Evolutionary conservation across 2,113 vertebrate species (phyloP).

Genomic region (Sceloporus tristichus): DNA sequence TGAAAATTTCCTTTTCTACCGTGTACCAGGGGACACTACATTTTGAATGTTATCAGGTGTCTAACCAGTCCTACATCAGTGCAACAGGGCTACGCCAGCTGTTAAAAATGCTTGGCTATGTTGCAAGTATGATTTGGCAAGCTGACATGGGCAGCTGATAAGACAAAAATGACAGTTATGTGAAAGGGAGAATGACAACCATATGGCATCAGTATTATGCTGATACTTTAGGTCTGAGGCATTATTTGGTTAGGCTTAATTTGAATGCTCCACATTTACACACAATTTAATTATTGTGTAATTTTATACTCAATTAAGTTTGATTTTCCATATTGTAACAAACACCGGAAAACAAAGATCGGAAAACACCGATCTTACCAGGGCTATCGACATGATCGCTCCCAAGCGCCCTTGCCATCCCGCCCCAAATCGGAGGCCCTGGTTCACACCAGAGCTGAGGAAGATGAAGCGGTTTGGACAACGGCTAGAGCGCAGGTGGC

Average conservation of each 20-base stretch:
- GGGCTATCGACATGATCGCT: too few species aligned
- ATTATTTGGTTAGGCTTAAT: slow-evolving; percentile 59
- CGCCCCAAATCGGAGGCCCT: too few species aligned
- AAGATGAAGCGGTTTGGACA: too few species aligned
- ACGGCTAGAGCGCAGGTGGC: too few species aligned
- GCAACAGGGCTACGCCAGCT: slow-evolving; percentile 60
- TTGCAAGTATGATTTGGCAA: slow-evolving; percentile 67
- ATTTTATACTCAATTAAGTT: slow-evolving; percentile 67
- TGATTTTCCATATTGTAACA: slow-evolving; percentile 60
- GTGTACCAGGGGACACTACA: slow-evolving; percentile 52
- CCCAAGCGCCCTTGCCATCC: too few species aligned
- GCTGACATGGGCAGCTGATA: slow-evolving; percentile 63
- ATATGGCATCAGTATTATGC: slow-evolving; percentile 70
- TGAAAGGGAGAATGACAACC: slow-evolving; percentile 70
- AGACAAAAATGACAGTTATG: slow-evolving; percentile 70
- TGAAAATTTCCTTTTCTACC: slow-evolving; percentile 46
- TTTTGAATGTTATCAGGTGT: slow-evolving; percentile 52
- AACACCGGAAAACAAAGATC: too few species aligned
- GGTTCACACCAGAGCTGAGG: too few species aligned
- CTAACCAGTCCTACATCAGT: slow-evolving; percentile 52
- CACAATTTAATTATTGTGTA: slow-evolving; percentile 62
- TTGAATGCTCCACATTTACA: slow-evolving; percentile 61
- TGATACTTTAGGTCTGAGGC: slow-evolving; percentile 69
- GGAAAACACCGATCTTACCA: too few species aligned
- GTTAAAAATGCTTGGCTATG: slow-evolving; percentile 65